These are phyloP conservation scores for Propithecus deckenii DNA, from an alignment of 2,797 vertebrate genomes.

Conservation along the genomic window DNA sequence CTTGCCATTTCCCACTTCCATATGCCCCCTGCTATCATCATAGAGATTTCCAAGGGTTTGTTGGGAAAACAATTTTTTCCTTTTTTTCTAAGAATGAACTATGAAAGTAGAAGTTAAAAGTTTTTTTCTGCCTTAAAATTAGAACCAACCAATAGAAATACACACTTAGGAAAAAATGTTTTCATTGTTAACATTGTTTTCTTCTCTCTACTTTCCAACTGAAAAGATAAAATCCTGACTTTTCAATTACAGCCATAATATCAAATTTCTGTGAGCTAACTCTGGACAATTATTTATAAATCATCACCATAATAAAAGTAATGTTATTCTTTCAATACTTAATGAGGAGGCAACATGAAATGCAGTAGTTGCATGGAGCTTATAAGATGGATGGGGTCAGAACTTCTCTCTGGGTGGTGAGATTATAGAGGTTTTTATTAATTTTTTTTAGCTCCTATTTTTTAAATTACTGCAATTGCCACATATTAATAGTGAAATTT, in stretches of 20 bases:
- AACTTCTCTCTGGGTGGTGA: not conserved
- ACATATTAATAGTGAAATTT: not conserved
- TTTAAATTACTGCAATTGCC: not conserved
- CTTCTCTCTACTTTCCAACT: not conserved
- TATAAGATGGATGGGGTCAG: not conserved
- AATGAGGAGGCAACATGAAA: not conserved
- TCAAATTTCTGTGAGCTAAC: not conserved
- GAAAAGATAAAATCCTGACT: conserved; percentile 50
- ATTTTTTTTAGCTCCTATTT: not conserved
- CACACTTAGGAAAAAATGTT: not conserved
- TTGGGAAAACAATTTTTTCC: not conserved
- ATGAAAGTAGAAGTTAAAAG: not conserved
- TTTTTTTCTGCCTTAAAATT: not conserved
- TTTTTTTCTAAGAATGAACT: not conserved
- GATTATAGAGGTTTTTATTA: not conserved
- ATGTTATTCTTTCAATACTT: conserved; percentile 9
- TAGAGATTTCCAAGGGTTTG: not conserved
- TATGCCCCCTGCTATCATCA: not conserved
- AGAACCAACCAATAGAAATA: not conserved
- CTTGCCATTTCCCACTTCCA: not conserved
- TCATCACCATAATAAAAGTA: conserved; percentile 15
- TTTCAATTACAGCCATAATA: not conserved
- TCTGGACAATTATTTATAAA: conserved; percentile 1
- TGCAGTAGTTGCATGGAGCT: not conserved
- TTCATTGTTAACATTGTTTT: not conserved